These are phyloP conservation scores for Palythoa grandis DNA, from an alignment of 92 coral and sea anemone species.

Conservation along the genomic window DNA sequence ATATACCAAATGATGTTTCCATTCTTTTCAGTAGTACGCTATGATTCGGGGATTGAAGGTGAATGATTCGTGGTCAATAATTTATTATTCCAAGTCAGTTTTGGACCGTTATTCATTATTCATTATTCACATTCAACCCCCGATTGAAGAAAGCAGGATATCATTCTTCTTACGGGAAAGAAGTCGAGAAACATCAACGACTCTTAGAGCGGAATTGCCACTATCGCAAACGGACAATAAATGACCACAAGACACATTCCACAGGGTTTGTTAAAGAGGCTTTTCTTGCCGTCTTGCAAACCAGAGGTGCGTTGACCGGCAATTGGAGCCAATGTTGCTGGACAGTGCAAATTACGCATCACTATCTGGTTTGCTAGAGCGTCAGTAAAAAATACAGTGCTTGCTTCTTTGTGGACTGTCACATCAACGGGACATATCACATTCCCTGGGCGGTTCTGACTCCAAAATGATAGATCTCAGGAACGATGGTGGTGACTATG, in stretches of 20 bases:
- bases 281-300: background rate
- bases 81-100: too few species aligned
- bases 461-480: slow-evolving; percentile 58
- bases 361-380: background rate
- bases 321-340: slow-evolving; percentile 1
- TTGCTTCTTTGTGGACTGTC: slow-evolving; percentile 11
- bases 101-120: too few species aligned
- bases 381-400: slow-evolving; percentile 1
- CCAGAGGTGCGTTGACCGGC: background rate
- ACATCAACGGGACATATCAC: slow-evolving; percentile 46
- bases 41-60: too few species aligned
- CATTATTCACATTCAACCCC: too few species aligned
- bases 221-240: background rate
- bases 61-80: too few species aligned
- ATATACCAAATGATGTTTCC: too few species aligned
- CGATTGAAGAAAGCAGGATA: background rate
- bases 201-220: background rate
- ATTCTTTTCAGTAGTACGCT: too few species aligned
- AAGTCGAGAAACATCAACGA: background rate
- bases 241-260: slow-evolving; percentile 2
- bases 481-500: slow-evolving; percentile 45
- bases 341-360: slow-evolving; percentile 1
- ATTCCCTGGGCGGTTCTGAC: slow-evolving; percentile 48
- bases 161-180: slow-evolving; percentile 7
- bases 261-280: slow-evolving; percentile 5